phyloP scores from a whole-genome alignment of 2,797 vertebrate genomes.

The Poecilia picta region DNA sequence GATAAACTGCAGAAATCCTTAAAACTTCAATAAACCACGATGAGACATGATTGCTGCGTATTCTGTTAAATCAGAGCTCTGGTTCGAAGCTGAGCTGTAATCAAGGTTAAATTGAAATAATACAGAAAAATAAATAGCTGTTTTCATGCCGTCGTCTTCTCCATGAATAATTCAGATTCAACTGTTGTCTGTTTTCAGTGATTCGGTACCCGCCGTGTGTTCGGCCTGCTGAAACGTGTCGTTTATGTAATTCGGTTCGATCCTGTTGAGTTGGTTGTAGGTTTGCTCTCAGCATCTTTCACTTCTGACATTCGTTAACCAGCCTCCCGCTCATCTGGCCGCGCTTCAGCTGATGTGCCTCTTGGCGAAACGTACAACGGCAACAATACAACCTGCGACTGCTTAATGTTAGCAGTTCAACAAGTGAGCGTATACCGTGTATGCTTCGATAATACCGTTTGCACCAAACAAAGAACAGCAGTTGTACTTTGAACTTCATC shows the following conservation, averaged over 20 bases:
- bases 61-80: background rate
- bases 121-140: background rate
- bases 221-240: background rate
- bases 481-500: background rate
- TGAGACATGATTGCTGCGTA: slow-evolving; percentile 13
- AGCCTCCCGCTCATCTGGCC: no score
- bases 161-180: background rate
- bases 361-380: background rate
- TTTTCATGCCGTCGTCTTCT: background rate
- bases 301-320: no score
- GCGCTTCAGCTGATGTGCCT: background rate
- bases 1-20: slow-evolving; percentile 29
- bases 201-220: background rate
- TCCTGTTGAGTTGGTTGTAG: background rate
- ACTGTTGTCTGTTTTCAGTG: background rate
- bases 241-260: background rate
- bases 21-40: slow-evolving; percentile 24
- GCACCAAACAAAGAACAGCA: background rate
- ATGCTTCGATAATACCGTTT: background rate
- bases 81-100: slow-evolving; percentile 2
- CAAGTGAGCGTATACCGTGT: no score
- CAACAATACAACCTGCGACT: background rate
- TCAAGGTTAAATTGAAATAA: background rate
- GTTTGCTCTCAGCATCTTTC: no score
- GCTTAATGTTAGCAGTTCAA: background rate